These are phyloP conservation scores for Synodontis membranacea DNA, from an alignment of 2,113 vertebrate species.

Conservation along the genomic window DNA sequence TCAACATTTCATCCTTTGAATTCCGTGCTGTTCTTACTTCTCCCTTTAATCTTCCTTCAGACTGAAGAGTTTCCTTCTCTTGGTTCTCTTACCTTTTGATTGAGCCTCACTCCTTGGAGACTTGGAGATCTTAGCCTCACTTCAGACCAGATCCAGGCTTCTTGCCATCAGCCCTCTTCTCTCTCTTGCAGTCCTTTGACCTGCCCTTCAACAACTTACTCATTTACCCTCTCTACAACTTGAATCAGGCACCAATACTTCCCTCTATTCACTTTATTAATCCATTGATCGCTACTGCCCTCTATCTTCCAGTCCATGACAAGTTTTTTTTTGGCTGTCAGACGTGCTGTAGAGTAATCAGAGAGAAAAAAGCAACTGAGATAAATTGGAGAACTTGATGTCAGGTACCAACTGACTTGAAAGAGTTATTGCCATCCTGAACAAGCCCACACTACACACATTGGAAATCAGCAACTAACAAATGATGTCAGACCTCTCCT, in stretches of 20 bases:
- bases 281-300: not conserved
- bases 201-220: not conserved
- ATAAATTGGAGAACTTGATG: not conserved
- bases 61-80: not conserved
- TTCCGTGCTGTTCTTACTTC: not conserved
- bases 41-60: not conserved
- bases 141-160: not conserved
- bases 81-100: not conserved
- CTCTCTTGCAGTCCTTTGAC: not conserved
- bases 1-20: not conserved
- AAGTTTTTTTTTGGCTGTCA: not conserved
- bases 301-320: not conserved
- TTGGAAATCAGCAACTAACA: too few species aligned
- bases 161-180: not conserved
- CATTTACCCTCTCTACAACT: not conserved
- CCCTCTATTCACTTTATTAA: too few species aligned
- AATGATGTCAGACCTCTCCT: too few species aligned
- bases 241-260: too few species aligned
- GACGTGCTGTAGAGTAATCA: not conserved
- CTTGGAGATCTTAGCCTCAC: not conserved
- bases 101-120: not conserved
- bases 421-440: too few species aligned
- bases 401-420: not conserved
- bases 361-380: not conserved
- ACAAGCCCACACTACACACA: too few species aligned